Conservation (phyloP, 2,797 vertebrate genomes). For the Rhinatrema bivittatum region DNA sequence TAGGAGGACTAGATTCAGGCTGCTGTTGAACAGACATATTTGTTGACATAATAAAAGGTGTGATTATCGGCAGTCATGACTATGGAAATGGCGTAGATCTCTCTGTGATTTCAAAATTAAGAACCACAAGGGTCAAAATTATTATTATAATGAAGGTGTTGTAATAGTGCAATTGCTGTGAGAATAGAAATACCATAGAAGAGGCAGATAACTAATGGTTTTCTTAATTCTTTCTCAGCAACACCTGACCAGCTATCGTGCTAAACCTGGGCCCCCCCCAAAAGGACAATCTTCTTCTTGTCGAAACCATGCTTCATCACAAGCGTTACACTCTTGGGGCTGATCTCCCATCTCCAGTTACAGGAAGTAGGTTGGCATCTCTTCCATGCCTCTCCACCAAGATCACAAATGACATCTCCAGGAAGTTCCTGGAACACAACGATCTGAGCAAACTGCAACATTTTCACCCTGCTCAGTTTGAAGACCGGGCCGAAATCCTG, state of each 20-base stretch:
- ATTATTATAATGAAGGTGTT: too few relatives aligned
- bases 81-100: too few relatives aligned
- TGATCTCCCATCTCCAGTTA: conserved; percentile 10
- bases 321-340: conserved; percentile 13
- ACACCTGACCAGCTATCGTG: conserved; percentile 10
- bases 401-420: neutral
- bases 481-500: conserved; percentile 5
- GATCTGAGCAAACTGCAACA: conserved; percentile 12
- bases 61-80: too few relatives aligned
- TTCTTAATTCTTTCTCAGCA: neutral
- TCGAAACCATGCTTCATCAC: conserved; percentile 11
- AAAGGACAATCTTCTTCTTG: conserved; percentile 11
- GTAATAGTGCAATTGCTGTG: too few relatives aligned
- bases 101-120: too few relatives aligned
- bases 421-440: conserved; percentile 10
- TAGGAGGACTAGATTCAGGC: too few relatives aligned
- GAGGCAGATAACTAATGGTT: too few relatives aligned
- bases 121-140: too few relatives aligned
- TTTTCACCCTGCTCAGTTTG: conserved; percentile 3
- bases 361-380: neutral
- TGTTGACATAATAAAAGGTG: too few relatives aligned
- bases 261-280: conserved; percentile 1
- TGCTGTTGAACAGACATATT: too few relatives aligned
- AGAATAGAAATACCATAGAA: too few relatives aligned
- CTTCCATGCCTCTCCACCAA: neutral